Percentiles rank a stretch among this genome's conserved stretches.
These are phyloP conservation scores for Strigamia maritima DNA, from an alignment of 2,888 invertebrate genomes.

Conservation along the genomic window DNA sequence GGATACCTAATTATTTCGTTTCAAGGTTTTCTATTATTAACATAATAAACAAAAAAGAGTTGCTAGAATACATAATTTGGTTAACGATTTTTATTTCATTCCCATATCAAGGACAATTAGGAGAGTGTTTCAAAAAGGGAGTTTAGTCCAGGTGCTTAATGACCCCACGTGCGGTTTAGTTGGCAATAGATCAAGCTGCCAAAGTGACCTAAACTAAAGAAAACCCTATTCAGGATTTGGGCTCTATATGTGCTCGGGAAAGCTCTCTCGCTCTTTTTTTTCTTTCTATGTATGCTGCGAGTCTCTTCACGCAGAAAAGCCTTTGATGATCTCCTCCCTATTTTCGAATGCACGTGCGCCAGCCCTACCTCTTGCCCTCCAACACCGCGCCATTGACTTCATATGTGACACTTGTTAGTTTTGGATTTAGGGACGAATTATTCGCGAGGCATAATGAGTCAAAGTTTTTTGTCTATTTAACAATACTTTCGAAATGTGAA, in stretches of 20 bases:
- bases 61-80: too few species aligned
- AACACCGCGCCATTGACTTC: neutral
- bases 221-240: neutral
- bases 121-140: neutral
- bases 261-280: neutral
- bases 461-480: too few species aligned
- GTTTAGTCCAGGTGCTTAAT: neutral
- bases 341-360: constrained; percentile 4
- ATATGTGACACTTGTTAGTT: neutral
- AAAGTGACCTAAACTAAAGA: neutral
- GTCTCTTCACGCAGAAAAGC: constrained; percentile 4
- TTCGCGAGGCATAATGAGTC: neutral
- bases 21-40: too few species aligned
- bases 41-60: too few species aligned
- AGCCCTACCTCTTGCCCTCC: constrained; percentile 4
- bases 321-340: constrained; percentile 4
- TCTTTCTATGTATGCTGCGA: neutral
- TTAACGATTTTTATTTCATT: neutral
- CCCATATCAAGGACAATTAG: neutral
- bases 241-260: neutral
- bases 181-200: neutral
- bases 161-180: neutral
- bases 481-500: too few species aligned
- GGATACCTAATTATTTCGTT: neutral
- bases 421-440: neutral